Conservation (phyloP, 2,888 invertebrate genomes). For the Crocallis elinguaria region DNA sequence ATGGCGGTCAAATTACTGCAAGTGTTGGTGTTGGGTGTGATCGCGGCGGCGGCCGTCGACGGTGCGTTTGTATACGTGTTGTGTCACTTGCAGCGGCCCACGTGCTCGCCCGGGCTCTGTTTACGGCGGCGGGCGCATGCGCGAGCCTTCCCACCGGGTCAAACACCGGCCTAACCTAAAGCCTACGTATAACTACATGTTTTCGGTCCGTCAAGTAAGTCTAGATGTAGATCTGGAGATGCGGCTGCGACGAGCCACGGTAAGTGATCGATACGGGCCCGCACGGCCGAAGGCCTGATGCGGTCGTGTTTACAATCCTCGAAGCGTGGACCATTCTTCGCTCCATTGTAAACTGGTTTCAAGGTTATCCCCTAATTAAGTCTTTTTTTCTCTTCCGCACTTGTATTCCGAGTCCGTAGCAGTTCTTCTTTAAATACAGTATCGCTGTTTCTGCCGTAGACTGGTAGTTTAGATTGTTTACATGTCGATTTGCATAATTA, state of each 20-base stretch:
- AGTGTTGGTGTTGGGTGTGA: conserved; percentile 85
- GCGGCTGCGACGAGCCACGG: conserved; percentile 44
- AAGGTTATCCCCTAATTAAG: conserved; percentile 40
- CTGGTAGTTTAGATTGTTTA: conserved; percentile 30
- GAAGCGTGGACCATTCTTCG: conserved; percentile 36
- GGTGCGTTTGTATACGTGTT: conserved; percentile 65
- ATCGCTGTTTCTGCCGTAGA: conserved; percentile 15
- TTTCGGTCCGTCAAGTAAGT: conserved; percentile 70
- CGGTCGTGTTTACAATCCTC: conserved; percentile 35
- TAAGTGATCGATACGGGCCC: conserved; percentile 36
- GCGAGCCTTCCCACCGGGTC: conserved; percentile 72
- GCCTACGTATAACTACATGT: conserved; percentile 61
- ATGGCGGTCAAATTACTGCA: conserved; percentile 92
- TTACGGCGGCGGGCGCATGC: conserved; percentile 79
- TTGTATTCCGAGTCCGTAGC: neutral
- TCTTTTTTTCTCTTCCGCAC: conserved; percentile 36
- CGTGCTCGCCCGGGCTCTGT: conserved; percentile 71
- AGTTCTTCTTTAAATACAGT: conserved; percentile 4
- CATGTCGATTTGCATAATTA: conserved; percentile 37
- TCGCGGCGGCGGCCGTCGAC: conserved; percentile 78
- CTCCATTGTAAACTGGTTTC: conserved; percentile 38
- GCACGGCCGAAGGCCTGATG: conserved; percentile 15
- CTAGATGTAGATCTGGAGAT: conserved; percentile 63
- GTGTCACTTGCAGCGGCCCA: conserved; percentile 47
- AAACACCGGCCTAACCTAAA: conserved; percentile 79